phyloP scores from a whole-genome alignment of 1,140 invertebrate genomes.

The Tribolium madens region DNA sequence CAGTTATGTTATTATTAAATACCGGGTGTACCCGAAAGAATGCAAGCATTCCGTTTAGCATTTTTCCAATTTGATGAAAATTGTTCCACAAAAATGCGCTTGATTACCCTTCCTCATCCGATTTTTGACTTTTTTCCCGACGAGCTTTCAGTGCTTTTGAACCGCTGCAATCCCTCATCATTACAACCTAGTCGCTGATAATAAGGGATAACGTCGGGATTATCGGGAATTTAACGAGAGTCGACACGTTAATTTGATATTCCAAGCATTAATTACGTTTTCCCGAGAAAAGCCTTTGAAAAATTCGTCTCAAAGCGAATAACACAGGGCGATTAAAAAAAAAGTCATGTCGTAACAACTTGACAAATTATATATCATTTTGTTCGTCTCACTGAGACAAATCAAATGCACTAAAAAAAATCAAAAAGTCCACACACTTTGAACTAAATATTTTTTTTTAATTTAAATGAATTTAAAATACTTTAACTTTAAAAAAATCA shows the following conservation, averaged over 20 bases:
- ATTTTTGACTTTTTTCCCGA: neutral
- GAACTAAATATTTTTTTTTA: too few species aligned
- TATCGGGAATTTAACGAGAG: slow-evolving; percentile 6
- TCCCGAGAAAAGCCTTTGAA: neutral
- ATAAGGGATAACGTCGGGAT: slow-evolving; percentile 1
- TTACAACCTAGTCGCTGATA: slow-evolving; percentile 2
- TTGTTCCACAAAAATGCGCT: neutral
- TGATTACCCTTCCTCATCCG: neutral
- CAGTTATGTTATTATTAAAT: neutral
- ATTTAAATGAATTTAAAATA: too few species aligned
- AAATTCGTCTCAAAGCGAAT: neutral
- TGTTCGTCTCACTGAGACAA: too few species aligned
- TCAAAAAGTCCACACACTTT: too few species aligned
- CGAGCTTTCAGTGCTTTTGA: neutral
- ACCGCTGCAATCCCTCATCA: slow-evolving; percentile 5
- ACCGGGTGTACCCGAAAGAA: neutral
- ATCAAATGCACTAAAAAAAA: too few species aligned
- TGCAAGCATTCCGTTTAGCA: neutral
- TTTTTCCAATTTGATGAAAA: neutral
- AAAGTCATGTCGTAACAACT: too few species aligned
- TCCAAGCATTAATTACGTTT: slow-evolving; percentile 3
- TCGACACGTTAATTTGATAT: neutral
- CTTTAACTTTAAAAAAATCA: too few species aligned
- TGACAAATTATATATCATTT: too few species aligned
- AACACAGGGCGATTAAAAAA: too few species aligned